These are phyloP conservation scores for Thalassoma bifasciatum DNA, from an alignment of 2,113 vertebrate genomes.

Conservation along the genomic window DNA sequence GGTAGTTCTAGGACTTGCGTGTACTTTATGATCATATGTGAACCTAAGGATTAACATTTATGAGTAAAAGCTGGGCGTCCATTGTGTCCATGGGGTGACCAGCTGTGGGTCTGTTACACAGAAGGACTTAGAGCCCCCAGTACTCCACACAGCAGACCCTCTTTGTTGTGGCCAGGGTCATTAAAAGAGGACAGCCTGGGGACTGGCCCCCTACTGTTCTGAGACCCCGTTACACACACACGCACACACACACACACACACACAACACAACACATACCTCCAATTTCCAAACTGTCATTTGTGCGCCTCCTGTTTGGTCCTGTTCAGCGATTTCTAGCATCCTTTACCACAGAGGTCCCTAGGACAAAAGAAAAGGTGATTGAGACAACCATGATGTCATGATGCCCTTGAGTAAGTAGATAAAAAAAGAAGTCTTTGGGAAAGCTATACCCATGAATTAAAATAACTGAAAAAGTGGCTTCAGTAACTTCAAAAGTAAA, in stretches of 20 bases:
- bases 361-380: neutral
- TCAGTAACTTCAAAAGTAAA: neutral
- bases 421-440: neutral
- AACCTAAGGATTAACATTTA: slow-evolving; percentile 21
- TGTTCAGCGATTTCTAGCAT: neutral
- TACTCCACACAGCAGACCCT: slow-evolving; percentile 14
- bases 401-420: neutral
- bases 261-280: neutral
- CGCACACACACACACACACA: slow-evolving; percentile 15
- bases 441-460: neutral
- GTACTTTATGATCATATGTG: neutral
- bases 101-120: slow-evolving; percentile 45
- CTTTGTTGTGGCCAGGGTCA: slow-evolving; percentile 39
- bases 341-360: neutral
- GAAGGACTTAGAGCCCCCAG: slow-evolving; percentile 3
- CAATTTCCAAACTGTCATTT: slow-evolving; percentile 16
- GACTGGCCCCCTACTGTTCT: slow-evolving; percentile 45
- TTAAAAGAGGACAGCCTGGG: slow-evolving; percentile 36
- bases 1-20: neutral
- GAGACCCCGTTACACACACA: slow-evolving; percentile 17
- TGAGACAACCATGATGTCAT: no score
- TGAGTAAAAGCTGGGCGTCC: slow-evolving; percentile 22
- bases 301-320: neutral
- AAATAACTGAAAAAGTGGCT: neutral
- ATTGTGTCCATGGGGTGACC: slow-evolving; percentile 35